Percentiles rank a stretch among this genome's conserved stretches.
phyloP scores from a whole-genome alignment of 2,113 vertebrate genomes.

The Rynchops niger region DNA sequence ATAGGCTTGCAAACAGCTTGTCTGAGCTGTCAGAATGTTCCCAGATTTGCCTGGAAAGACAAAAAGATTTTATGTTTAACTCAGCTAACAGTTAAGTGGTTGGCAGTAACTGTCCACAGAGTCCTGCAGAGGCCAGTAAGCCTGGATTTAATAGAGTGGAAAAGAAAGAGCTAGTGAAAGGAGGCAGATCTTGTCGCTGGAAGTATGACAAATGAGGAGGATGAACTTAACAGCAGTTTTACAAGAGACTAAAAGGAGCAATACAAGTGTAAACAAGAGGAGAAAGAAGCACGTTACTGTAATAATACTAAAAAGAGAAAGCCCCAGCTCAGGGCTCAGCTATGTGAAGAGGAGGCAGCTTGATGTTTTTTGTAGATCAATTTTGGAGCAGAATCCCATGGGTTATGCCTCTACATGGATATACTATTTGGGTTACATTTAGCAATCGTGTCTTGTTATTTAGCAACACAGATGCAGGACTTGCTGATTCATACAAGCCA shows the following conservation, averaged over 20 bases:
- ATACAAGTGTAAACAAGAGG: constrained; percentile 39
- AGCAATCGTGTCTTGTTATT: constrained; percentile 13
- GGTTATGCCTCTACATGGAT: constrained; percentile 53
- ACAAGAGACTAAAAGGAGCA: constrained; percentile 35
- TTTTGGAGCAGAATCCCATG: constrained; percentile 27
- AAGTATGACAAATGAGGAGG: constrained; percentile 40
- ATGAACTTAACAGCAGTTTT: constrained; percentile 53
- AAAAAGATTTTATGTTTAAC: neutral
- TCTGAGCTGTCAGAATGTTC: neutral
- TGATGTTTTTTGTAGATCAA: neutral
- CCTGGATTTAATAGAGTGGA: constrained; percentile 11
- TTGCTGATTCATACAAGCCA: constrained; percentile 61
- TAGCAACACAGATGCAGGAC: constrained; percentile 30
- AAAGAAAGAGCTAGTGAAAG: constrained; percentile 19
- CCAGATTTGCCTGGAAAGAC: neutral
- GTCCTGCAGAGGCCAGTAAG: neutral
- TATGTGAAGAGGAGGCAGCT: constrained; percentile 20
- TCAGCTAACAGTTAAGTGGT: neutral
- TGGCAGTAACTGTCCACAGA: neutral
- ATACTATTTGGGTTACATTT: constrained; percentile 39
- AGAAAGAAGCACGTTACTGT: constrained; percentile 12
- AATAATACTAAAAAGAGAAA: constrained; percentile 49
- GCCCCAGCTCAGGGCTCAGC: constrained; percentile 41
- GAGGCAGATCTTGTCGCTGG: neutral
- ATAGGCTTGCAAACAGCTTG: neutral